A percentile compares a stretch with the other conserved stretches of the same genome.
Conservation (phyloP, 2,888 invertebrate species). For the Pterostichus niger region DNA sequence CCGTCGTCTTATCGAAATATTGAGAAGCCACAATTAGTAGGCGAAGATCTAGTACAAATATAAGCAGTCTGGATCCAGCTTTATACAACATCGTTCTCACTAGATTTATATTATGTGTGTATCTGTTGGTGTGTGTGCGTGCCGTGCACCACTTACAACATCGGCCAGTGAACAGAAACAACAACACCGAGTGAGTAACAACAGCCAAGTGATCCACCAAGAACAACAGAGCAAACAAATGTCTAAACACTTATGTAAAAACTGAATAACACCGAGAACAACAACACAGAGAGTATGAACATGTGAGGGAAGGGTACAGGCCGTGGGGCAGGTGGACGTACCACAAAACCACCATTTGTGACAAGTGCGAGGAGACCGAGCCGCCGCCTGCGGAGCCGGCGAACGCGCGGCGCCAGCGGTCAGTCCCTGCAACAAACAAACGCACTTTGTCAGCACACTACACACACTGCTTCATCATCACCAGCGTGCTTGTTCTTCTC, state of each 20-base stretch:
- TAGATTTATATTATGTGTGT: neutral
- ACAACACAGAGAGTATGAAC: slow-evolving; percentile 69
- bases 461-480: neutral
- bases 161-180: slow-evolving; percentile 52
- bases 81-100: neutral
- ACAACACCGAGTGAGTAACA: slow-evolving; percentile 62
- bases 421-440: slow-evolving; percentile 78
- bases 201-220: slow-evolving; percentile 64
- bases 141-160: slow-evolving; percentile 56
- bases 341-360: slow-evolving; percentile 78
- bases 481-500: no score
- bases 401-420: slow-evolving; percentile 76
- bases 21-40: no score
- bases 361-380: slow-evolving; percentile 75
- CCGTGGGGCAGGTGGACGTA: slow-evolving; percentile 73
- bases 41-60: no score
- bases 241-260: slow-evolving; percentile 60
- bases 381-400: slow-evolving; percentile 75
- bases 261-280: slow-evolving; percentile 56
- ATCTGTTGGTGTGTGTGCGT: slow-evolving; percentile 23
- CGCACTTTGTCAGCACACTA: slow-evolving; percentile 68
- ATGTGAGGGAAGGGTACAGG: slow-evolving; percentile 71
- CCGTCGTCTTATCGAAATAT: no score
- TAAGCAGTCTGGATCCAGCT: no score
- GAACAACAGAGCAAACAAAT: slow-evolving; percentile 56